These are phyloP conservation scores for Cladorhizidae sp. DNA, from an alignment of 37 sponge, comb jelly and placozoan genomes.

Conservation along the genomic window DNA sequence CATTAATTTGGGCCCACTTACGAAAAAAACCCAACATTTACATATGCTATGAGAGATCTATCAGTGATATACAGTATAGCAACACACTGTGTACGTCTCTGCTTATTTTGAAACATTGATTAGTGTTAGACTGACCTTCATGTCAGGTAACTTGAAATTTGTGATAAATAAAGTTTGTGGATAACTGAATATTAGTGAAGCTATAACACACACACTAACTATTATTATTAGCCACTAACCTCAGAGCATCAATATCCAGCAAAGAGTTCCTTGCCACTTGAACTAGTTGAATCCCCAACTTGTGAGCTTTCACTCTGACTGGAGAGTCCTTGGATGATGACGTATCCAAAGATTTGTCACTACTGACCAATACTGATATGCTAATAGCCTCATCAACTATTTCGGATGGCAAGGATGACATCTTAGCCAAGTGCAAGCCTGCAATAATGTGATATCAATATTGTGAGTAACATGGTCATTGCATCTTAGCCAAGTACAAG, in stretches of 20 bases:
- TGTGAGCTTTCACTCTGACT: slow-evolving; percentile 18
- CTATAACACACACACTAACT: neutral
- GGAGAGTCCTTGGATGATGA: neutral
- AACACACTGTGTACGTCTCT: too few relatives aligned
- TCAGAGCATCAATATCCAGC: slow-evolving; percentile 58
- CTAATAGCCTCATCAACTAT: slow-evolving; percentile 64
- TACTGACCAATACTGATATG: slow-evolving; percentile 40
- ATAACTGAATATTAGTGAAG: too few relatives aligned
- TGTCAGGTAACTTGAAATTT: too few relatives aligned
- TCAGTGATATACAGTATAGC: too few relatives aligned
- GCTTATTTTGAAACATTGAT: too few relatives aligned
- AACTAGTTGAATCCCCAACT: slow-evolving; percentile 68
- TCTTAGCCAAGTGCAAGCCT: slow-evolving; percentile 81
- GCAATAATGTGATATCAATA: neutral
- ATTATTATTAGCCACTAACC: neutral
- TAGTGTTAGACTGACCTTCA: too few relatives aligned
- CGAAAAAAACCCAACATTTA: too few relatives aligned
- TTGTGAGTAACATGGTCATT: too few relatives aligned
- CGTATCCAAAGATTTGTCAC: slow-evolving; percentile 9
- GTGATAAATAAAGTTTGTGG: too few relatives aligned
- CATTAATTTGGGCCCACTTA: too few relatives aligned
- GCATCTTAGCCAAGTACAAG: too few relatives aligned
- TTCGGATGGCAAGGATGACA: slow-evolving; percentile 58
- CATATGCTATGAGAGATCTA: too few relatives aligned
- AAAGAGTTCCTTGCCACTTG: slow-evolving; percentile 85